Conservation (phyloP, 2,888 invertebrate genomes). For the Osmoderma eremita region DNA sequence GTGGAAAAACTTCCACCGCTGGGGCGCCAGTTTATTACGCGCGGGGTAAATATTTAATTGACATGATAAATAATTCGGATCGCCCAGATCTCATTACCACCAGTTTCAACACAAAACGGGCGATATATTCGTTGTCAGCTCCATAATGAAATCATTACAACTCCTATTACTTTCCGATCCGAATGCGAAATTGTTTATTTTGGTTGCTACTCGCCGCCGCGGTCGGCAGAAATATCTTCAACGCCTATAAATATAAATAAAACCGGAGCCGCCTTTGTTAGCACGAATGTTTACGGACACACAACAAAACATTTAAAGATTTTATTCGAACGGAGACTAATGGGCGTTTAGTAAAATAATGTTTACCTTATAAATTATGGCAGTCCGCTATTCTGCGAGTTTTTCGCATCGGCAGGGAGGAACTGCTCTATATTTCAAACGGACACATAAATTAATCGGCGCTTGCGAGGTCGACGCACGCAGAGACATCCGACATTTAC, state of each 20-base stretch:
- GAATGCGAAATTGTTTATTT: constrained; percentile 23
- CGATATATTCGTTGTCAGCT: constrained; percentile 22
- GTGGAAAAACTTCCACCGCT: not conserved
- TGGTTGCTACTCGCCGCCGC: not conserved
- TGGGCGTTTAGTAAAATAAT: constrained; percentile 22
- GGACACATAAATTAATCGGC: constrained; percentile 22
- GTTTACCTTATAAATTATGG: constrained; percentile 22
- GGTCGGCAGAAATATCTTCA: not conserved
- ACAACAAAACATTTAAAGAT: constrained; percentile 25
- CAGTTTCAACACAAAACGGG: constrained; percentile 5
- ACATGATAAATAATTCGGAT: constrained; percentile 34
- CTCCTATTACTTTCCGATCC: constrained; percentile 13
- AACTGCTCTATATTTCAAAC: constrained; percentile 24
- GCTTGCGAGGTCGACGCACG: constrained; percentile 4
- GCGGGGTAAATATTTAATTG: constrained; percentile 29
- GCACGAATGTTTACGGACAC: constrained; percentile 27
- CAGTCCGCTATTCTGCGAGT: not conserved
- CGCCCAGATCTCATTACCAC: not conserved
- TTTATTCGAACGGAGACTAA: constrained; percentile 22
- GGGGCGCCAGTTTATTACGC: constrained; percentile 7
- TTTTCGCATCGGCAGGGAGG: constrained; percentile 4
- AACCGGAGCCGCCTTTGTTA: not conserved
- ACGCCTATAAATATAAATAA: constrained; percentile 2
- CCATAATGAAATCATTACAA: constrained; percentile 22
- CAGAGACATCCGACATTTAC: constrained; percentile 12